Conservation (phyloP, 2,113 vertebrate genomes). For the Malaclemys terrapin region DNA sequence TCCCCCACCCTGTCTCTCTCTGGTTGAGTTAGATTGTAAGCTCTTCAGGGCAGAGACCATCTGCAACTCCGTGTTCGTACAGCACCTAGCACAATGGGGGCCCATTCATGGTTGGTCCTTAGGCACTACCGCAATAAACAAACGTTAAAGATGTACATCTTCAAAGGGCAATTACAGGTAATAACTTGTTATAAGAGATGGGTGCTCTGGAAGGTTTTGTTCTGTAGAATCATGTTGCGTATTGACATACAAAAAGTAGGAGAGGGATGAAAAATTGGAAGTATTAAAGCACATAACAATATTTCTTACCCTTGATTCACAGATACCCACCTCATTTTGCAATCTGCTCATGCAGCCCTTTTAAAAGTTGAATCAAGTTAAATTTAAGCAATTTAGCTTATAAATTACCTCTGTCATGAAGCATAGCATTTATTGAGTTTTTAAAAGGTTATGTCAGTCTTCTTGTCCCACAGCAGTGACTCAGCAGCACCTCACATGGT, state of each 20-base stretch:
- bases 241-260: background rate
- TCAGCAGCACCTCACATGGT: background rate
- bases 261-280: background rate
- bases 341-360: rapidly evolving
- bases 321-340: background rate
- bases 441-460: background rate
- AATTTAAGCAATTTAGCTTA: rapidly evolving
- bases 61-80: background rate
- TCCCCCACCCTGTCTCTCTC: background rate
- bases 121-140: background rate
- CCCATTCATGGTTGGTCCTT: too few relatives aligned
- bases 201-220: background rate
- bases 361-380: rapidly evolving
- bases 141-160: background rate
- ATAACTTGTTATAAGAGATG: background rate
- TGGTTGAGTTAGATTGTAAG: background rate
- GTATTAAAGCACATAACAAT: background rate
- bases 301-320: background rate
- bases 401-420: background rate
- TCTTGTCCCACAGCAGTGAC: background rate
- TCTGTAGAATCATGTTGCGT: background rate
- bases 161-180: background rate
- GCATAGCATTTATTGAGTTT: background rate
- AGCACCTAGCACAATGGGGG: background rate
- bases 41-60: too few relatives aligned